Evolutionary conservation across 2,888 invertebrate genomes (phyloP).

Genomic region (Volucella inanis): DNA sequence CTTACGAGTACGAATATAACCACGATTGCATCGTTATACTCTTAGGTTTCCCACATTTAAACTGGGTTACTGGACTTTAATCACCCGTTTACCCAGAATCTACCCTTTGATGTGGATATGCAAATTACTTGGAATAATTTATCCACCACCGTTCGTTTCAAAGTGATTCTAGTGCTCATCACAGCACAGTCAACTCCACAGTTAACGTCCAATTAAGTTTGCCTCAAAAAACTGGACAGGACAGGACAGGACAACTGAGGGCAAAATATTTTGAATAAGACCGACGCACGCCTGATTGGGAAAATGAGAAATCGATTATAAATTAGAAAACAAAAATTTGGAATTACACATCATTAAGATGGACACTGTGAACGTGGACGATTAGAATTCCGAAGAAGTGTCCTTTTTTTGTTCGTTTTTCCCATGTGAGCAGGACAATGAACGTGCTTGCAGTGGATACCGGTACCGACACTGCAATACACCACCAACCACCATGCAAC

Average conservation of each 20-base stretch:
- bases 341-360: conserved; percentile 62
- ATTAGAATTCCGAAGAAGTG: conserved; percentile 46
- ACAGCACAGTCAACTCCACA: conserved; percentile 10
- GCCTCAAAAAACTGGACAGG: neutral
- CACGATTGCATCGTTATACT: too few species aligned
- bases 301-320: conserved; percentile 62
- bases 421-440: conserved; percentile 14
- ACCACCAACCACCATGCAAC: conserved; percentile 33
- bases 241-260: conserved; percentile 23
- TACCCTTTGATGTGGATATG: conserved; percentile 42
- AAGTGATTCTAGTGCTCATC: neutral
- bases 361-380: conserved; percentile 19
- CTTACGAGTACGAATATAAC: neutral
- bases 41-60: neutral
- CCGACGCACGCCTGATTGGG: conserved; percentile 45
- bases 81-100: conserved; percentile 20
- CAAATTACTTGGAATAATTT: conserved; percentile 57
- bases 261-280: conserved; percentile 58
- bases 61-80: conserved; percentile 70
- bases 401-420: conserved; percentile 26
- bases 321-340: conserved; percentile 64
- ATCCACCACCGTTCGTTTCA: conserved; percentile 23
- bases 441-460: neutral
- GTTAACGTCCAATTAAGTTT: conserved; percentile 49
- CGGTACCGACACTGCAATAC: too few species aligned